Conservation (phyloP, 1,140 invertebrate genomes). For the Chlorops oryzae region DNA sequence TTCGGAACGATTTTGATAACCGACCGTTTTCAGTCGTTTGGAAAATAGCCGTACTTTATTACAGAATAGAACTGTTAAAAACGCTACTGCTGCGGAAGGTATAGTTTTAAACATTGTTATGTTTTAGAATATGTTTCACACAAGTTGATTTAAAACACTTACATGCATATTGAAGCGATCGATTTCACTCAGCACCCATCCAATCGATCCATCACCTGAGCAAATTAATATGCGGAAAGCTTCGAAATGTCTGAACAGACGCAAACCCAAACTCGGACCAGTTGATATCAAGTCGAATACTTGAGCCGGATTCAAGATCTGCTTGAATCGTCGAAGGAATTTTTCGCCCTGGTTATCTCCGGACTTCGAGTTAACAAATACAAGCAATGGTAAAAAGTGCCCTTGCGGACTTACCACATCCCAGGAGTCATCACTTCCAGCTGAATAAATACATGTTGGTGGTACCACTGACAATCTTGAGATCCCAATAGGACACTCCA, state of each 20-base stretch:
- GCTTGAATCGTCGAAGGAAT: constrained; percentile 87
- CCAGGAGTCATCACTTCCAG: constrained; percentile 85
- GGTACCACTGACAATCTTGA: constrained; percentile 87
- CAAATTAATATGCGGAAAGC: constrained; percentile 88
- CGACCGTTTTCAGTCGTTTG: too few relatives aligned
- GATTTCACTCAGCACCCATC: constrained; percentile 90
- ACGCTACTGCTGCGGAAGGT: too few relatives aligned
- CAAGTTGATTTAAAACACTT: constrained; percentile 48
- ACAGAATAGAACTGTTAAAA: too few relatives aligned
- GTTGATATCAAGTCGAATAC: constrained; percentile 91
- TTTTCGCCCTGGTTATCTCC: constrained; percentile 97
- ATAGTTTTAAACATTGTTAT: neutral
- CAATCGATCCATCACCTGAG: constrained; percentile 88
- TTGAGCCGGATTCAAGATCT: constrained; percentile 93
- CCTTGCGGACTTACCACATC: constrained; percentile 73
- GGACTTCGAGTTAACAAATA: constrained; percentile 96
- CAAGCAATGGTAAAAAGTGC: constrained; percentile 70
- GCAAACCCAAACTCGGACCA: constrained; percentile 79
- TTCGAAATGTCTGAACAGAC: constrained; percentile 84
- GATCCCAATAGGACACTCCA: constrained; percentile 77
- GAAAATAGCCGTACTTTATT: too few relatives aligned
- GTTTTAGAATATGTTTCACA: neutral
- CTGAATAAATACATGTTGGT: constrained; percentile 84
- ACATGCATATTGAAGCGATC: constrained; percentile 89
- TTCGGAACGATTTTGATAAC: too few relatives aligned